phyloP scores from a whole-genome alignment of 2,113 vertebrate species.

The Panurus biarmicus region DNA sequence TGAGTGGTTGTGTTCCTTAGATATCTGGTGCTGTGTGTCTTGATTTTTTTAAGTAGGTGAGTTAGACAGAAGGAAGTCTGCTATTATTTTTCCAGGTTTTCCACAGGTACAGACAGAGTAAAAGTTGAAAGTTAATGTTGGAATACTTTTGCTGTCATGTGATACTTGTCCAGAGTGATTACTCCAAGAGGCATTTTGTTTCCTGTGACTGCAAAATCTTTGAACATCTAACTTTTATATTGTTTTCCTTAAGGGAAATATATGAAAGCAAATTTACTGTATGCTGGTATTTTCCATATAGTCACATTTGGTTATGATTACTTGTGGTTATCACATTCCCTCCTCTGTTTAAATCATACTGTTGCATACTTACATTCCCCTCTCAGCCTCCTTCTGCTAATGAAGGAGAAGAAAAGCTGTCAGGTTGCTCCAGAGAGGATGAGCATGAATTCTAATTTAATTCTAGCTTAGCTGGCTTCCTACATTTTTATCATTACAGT shows the following conservation, averaged over 20 bases:
- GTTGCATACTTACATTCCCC: not conserved
- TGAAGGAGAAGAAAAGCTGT: not conserved
- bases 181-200: not conserved
- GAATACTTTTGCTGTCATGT: not conserved
- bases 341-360: not conserved
- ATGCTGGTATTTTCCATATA: not conserved
- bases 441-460: constrained; percentile 22
- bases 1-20: not conserved
- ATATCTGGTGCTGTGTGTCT: not conserved
- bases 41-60: not conserved
- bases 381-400: not conserved
- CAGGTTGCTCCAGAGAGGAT: not conserved
- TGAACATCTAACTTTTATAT: not conserved
- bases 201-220: not conserved
- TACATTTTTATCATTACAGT: not conserved
- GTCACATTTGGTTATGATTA: not conserved
- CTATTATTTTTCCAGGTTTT: not conserved
- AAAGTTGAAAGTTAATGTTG: not conserved
- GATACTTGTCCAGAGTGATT: not conserved
- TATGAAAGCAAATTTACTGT: not conserved
- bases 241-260: not conserved
- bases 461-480: not conserved
- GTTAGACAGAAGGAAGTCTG: not conserved
- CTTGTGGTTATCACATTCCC: not conserved
- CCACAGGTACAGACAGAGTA: not conserved